Percentiles rank a stretch among this genome's conserved stretches.
Evolutionary conservation across 2,888 invertebrate genomes (phyloP).

Genomic region (Callyntrura guangdongensis): DNA sequence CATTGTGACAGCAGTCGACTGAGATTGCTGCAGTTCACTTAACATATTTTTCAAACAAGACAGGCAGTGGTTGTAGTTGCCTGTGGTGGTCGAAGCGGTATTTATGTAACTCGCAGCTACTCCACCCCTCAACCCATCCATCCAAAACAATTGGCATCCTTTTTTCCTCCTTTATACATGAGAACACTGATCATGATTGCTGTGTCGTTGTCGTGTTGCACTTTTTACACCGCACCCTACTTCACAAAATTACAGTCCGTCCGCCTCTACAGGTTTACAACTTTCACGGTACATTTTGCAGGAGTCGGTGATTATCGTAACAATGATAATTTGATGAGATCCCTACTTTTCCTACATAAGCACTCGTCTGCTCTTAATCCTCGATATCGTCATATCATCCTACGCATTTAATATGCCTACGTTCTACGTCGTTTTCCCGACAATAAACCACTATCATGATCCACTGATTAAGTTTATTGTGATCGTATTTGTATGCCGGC

Average conservation of each 20-base stretch:
- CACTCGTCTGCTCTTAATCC: too few relatives aligned
- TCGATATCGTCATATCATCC: too few relatives aligned
- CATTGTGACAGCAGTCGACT: background rate
- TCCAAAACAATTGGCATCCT: conserved; percentile 8
- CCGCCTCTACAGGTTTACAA: background rate
- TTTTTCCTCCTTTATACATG: background rate
- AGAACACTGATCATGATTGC: too few relatives aligned
- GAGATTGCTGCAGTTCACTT: background rate
- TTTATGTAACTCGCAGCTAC: background rate
- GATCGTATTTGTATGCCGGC: too few relatives aligned
- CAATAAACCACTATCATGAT: too few relatives aligned
- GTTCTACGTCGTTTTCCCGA: too few relatives aligned
- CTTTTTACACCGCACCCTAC: background rate
- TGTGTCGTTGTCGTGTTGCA: background rate
- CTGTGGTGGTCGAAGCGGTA: too few relatives aligned
- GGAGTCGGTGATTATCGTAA: background rate
- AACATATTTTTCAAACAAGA: too few relatives aligned
- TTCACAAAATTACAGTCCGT: background rate
- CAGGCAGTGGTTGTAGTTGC: too few relatives aligned
- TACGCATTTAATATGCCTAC: too few relatives aligned
- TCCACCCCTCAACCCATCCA: background rate
- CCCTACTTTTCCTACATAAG: background rate
- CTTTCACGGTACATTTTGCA: background rate
- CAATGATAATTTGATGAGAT: background rate
- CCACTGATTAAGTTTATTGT: too few relatives aligned